phyloP scores from a whole-genome alignment of 2,113 vertebrate genomes.

The Sander lucioperca region DNA sequence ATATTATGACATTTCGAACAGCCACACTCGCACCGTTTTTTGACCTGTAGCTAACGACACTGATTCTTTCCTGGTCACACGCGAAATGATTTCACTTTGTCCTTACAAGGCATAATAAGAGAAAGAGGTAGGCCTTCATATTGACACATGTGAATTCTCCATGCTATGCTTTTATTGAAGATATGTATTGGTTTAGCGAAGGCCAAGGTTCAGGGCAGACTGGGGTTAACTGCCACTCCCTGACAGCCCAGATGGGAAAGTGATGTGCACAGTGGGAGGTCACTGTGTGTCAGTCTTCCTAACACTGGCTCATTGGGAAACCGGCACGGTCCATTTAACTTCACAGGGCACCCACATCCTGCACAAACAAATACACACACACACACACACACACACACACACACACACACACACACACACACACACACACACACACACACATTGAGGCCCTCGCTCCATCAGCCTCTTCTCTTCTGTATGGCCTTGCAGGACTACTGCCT shows the following conservation, averaged over 20 bases:
- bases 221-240: constrained; percentile 72
- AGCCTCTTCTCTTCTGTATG: constrained; percentile 32
- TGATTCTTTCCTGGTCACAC: constrained; percentile 29
- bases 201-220: constrained; percentile 70
- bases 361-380: constrained; percentile 7
- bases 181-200: constrained; percentile 66
- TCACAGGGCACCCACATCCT: constrained; percentile 58
- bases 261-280: constrained; percentile 70
- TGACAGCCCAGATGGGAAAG: constrained; percentile 74
- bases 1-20: constrained; percentile 21
- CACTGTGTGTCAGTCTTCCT: constrained; percentile 66
- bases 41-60: constrained; percentile 25
- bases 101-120: constrained; percentile 4
- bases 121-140: constrained; percentile 7
- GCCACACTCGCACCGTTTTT: not conserved
- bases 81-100: constrained; percentile 27
- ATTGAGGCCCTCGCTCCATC: constrained; percentile 11
- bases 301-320: constrained; percentile 73
- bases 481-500: constrained; percentile 57
- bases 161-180: constrained; percentile 50
- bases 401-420: not conserved
- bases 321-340: constrained; percentile 78
- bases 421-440: not conserved
- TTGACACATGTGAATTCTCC: constrained; percentile 37
- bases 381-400: not conserved